A percentile compares a stretch with the other conserved stretches of the same genome.
These are phyloP conservation scores for Chinchilla lanigera DNA, from an alignment of 2,113 vertebrate species.

Conservation along the genomic window DNA sequence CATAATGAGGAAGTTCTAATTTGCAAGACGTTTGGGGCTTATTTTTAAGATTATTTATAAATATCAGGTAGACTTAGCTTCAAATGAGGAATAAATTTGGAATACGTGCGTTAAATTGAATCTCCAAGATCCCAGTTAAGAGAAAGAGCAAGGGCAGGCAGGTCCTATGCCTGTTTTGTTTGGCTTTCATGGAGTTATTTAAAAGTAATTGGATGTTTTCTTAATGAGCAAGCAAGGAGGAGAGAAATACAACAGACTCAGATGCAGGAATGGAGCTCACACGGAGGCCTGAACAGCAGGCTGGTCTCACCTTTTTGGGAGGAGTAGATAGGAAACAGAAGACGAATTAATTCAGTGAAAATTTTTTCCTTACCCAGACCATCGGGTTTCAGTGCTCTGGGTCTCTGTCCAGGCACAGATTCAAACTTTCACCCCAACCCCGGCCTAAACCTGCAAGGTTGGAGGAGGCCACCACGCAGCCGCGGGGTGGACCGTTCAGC, in stretches of 20 bases:
- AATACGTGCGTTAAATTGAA: constrained; percentile 7
- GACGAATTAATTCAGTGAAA: background rate
- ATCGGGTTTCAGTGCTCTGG: background rate
- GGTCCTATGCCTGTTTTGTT: background rate
- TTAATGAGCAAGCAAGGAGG: background rate
- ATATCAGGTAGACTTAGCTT: background rate
- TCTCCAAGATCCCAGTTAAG: background rate
- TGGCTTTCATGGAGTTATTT: background rate
- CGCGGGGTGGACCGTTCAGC: fast-evolving
- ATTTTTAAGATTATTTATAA: background rate
- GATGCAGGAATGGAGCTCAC: too few relatives aligned
- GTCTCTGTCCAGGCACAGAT: background rate
- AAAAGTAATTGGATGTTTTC: background rate
- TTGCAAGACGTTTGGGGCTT: background rate
- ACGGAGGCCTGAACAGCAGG: fast-evolving
- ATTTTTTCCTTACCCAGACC: constrained; percentile 7
- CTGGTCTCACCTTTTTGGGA: background rate
- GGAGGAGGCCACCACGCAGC: fast-evolving
- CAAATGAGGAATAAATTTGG: background rate
- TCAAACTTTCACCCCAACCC: background rate
- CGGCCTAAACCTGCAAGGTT: background rate
- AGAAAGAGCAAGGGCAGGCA: background rate
- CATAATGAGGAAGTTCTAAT: background rate
- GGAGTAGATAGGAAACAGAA: background rate
- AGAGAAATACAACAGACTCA: fast-evolving